phyloP scores from a whole-genome alignment of 2,797 vertebrate species.

The Oreonectes daqikongensis region DNA sequence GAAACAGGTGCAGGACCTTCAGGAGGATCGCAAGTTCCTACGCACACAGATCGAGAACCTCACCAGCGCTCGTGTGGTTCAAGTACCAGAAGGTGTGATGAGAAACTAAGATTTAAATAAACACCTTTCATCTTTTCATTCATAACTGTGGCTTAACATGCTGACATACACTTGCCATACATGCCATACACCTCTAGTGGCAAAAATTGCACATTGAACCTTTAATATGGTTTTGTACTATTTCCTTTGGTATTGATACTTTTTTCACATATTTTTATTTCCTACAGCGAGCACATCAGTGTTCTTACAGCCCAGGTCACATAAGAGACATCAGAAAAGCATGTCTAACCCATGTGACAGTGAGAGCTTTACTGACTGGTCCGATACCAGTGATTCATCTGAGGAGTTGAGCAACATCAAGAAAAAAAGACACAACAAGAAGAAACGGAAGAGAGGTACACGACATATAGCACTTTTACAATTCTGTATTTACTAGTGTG shows the following conservation, averaged over 20 bases:
- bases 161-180: too few species aligned
- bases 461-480: background rate
- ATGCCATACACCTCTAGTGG: too few species aligned
- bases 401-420: constrained; percentile 68
- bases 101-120: constrained; percentile 48
- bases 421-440: constrained; percentile 72
- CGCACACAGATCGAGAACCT: constrained; percentile 78
- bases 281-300: constrained; percentile 62
- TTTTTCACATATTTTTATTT: constrained; percentile 46
- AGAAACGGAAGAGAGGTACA: constrained; percentile 75
- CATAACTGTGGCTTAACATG: background rate
- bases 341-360: constrained; percentile 65
- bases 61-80: constrained; percentile 69
- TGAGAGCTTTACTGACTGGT: constrained; percentile 66
- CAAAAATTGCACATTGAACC: too few species aligned
- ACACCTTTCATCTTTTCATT: background rate
- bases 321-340: constrained; percentile 65
- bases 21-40: constrained; percentile 79
- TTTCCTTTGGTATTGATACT: background rate
- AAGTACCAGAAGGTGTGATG: constrained; percentile 69
- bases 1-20: constrained; percentile 77
- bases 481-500: background rate
- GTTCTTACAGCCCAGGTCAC: constrained; percentile 67
- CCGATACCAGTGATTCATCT: constrained; percentile 64
- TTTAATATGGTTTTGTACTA: background rate